Evolutionary conservation across 2,888 invertebrate species (phyloP), one percentile per base, ranked within the genome.

Genomic region (Myopa tessellatipennis): DNA sequence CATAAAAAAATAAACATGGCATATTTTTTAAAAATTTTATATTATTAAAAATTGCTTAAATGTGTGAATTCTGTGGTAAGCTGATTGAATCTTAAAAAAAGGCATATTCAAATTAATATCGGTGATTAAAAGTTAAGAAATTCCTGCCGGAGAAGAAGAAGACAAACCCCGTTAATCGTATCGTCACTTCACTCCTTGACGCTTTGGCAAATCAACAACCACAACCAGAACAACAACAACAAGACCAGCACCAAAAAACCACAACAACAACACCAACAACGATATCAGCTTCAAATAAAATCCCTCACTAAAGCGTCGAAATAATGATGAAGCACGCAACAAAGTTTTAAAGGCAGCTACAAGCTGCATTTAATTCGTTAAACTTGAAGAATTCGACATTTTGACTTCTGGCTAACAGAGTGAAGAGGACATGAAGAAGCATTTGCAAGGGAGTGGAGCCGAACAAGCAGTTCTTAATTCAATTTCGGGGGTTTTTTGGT

Each of bases 261-360:
- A n/a, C 58, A 16, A 58, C 58, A 6, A 18, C 16, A 12, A 58
- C n/a, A 6, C 2, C 58, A 60, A 6, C 18, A 60, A 18, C 16
- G 12, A 18, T 12, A 10, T 45, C 45, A 8, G 45, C 45, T 10
- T 10, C 45, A 4, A 45, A 45, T 36, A 58, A 34, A 14, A 38
- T 7, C 4, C 71, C 68, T 74, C 69, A 67, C 76, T 79, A 80
- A 81, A 80, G 80, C 81, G 81, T 79, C 81, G 80, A 81, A 80
- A 81, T 81, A 82, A 82, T 82, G 81, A 82, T 82, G 80, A 81
- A 81, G 82, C 80, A 81, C 80, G 78, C 80, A 80, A 72, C 79
- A 78, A 80, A 82, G 80, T 79, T 79, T 74, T 79, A 78, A 78
- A 79, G 81, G 82, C 81, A 82, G 80, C 80, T 80, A 81, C 79